Evolutionary conservation across 2,113 vertebrate species (phyloP), one percentile per base, ranked within the genome.

Genomic region (Tonatia bakeri): DNA sequence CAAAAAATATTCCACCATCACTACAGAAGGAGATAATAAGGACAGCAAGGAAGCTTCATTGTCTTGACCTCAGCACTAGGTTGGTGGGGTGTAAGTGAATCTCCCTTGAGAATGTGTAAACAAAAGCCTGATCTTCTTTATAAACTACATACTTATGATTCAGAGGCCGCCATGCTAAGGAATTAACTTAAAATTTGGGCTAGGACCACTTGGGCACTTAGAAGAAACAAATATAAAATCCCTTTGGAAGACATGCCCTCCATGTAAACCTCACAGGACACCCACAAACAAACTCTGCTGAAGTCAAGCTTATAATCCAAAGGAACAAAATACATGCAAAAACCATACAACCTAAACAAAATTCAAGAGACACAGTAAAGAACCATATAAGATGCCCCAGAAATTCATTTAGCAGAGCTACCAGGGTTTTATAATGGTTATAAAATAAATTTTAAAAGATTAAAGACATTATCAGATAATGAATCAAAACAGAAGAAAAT

Each of bases 171-270:
- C 20, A 50, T 38, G 19, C 76, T 91, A 61, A 83, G n/a, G 90
- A 75, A 67, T 64, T 67, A 75, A 50, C 38, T 56, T 92, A 72
- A 28, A 82, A 79, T 67, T 77, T 87, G 31, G 8, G 47, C 45
- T 54, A 33, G 54, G 12, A 50, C 31, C 19, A 59, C 67, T 52
- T 79, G 28, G 45, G 1, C 72, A 61, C 11, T 38, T 54, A 24
- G 33, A 72, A 83, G 76, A 93, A 91, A 40, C 47, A 65, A 94
- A 64, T 75, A 45, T 89, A 65, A 93, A 83, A 82, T 87, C 31
- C 19, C n/a, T 81, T 69, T 69, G 33, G 72, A 95, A 89, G 56
- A 54, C 11, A 56, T 26, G 36, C 31, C 43, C 26, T 91, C 82
- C 36, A 79, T 19, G 6, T 26, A 77, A 54, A 22, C 4, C 5